Evolutionary conservation across 2,797 vertebrate species (phyloP).

Genomic region (Rhynchotus rufescens): DNA sequence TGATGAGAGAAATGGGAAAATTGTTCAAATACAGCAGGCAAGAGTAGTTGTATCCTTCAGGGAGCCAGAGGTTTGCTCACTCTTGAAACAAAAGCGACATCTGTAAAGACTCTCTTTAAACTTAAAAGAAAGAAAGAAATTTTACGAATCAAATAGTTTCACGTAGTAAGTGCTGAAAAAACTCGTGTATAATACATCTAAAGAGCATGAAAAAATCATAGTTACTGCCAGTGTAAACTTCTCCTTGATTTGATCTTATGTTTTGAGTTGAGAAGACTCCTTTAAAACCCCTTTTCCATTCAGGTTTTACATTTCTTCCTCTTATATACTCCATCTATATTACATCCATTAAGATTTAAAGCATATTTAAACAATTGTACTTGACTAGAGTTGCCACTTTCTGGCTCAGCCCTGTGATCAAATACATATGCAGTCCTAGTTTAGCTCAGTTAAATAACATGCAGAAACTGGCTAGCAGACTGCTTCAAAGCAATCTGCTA

Average conservation of each 20-base stretch:
- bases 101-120: neutral
- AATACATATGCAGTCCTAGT: rapidly evolving
- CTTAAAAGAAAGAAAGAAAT: neutral
- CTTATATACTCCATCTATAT: too few relatives aligned
- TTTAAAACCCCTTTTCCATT: neutral
- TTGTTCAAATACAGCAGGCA: neutral
- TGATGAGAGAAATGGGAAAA: neutral
- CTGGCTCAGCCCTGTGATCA: neutral
- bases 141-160: neutral
- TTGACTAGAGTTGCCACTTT: slow-evolving; percentile 4
- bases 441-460: neutral
- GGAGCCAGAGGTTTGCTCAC: neutral
- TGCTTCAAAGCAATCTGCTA: neutral
- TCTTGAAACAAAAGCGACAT: neutral
- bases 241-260: neutral
- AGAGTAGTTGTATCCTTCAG: neutral
- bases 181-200: neutral
- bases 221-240: neutral
- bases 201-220: neutral
- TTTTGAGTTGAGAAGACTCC: neutral
- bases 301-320: neutral
- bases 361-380: neutral
- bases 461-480: neutral
- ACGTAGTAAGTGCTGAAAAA: neutral
- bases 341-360: neutral